phyloP scores from a whole-genome alignment of 2,888 invertebrate genomes.

The Incurvaria masculella region DNA sequence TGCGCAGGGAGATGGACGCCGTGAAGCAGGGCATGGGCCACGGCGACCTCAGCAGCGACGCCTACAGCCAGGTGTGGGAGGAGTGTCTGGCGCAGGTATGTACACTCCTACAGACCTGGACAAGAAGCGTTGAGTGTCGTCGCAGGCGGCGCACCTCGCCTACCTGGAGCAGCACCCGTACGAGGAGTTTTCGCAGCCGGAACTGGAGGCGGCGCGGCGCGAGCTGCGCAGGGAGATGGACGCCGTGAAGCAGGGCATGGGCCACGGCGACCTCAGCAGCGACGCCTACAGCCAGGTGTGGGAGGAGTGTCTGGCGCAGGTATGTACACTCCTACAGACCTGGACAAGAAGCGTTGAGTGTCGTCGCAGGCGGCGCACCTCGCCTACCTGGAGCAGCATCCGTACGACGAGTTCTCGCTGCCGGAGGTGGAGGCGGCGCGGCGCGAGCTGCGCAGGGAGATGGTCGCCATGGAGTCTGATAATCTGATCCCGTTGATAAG shows the following conservation, averaged over 20 bases:
- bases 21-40: constrained; percentile 95
- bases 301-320: constrained; percentile 95
- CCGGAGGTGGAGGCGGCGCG: constrained; percentile 68
- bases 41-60: constrained; percentile 88
- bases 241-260: constrained; percentile 82
- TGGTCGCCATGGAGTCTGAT: constrained; percentile 87
- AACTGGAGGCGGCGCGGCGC: constrained; percentile 62
- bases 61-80: constrained; percentile 95
- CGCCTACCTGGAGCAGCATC: constrained; percentile 81
- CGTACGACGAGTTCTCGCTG: constrained; percentile 69
- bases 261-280: neutral
- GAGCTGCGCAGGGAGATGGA: constrained; percentile 82
- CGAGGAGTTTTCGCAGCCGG: constrained; percentile 65
- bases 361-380: constrained; percentile 67
- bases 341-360: constrained; percentile 55
- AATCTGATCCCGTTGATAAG: no score
- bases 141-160: constrained; percentile 68
- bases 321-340: constrained; percentile 36
- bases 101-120: constrained; percentile 31
- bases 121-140: constrained; percentile 55
- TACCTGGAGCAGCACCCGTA: constrained; percentile 89
- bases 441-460: constrained; percentile 70
- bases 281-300: constrained; percentile 82
- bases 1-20: constrained; percentile 81
- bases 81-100: constrained; percentile 87